phyloP scores from a whole-genome alignment of 2,888 invertebrate species.

The Nezara viridula region DNA sequence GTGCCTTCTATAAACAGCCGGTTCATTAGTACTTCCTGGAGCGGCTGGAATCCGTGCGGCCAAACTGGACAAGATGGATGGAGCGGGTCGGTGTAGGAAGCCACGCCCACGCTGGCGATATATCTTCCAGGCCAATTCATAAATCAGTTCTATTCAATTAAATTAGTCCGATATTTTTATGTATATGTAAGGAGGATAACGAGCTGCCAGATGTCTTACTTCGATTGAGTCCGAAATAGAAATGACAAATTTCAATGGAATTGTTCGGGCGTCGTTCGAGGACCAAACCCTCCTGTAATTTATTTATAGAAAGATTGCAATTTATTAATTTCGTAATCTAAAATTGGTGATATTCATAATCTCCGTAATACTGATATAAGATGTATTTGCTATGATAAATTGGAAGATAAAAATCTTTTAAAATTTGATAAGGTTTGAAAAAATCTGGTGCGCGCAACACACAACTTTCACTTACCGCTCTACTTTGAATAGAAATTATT shows the following conservation, averaged over 20 bases:
- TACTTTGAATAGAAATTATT: too few relatives aligned
- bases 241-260: slow-evolving; percentile 15
- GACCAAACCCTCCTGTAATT: too few relatives aligned
- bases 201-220: slow-evolving; percentile 8
- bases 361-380: too few relatives aligned
- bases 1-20: slow-evolving; percentile 49
- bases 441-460: too few relatives aligned
- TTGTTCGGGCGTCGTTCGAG: background rate
- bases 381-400: too few relatives aligned
- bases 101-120: slow-evolving; percentile 3
- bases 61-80: slow-evolving; percentile 27
- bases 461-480: too few relatives aligned
- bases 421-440: too few relatives aligned
- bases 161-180: slow-evolving; percentile 35
- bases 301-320: too few relatives aligned
- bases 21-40: slow-evolving; percentile 18
- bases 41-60: background rate
- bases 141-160: slow-evolving; percentile 49
- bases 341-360: too few relatives aligned
- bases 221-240: background rate
- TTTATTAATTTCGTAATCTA: too few relatives aligned
- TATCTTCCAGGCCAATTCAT: slow-evolving; percentile 26
- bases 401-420: too few relatives aligned
- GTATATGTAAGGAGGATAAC: slow-evolving; percentile 45
- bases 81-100: slow-evolving; percentile 13